These are phyloP conservation scores for Tapirus terrestris DNA, from an alignment of 2,113 vertebrate species.

Conservation along the genomic window DNA sequence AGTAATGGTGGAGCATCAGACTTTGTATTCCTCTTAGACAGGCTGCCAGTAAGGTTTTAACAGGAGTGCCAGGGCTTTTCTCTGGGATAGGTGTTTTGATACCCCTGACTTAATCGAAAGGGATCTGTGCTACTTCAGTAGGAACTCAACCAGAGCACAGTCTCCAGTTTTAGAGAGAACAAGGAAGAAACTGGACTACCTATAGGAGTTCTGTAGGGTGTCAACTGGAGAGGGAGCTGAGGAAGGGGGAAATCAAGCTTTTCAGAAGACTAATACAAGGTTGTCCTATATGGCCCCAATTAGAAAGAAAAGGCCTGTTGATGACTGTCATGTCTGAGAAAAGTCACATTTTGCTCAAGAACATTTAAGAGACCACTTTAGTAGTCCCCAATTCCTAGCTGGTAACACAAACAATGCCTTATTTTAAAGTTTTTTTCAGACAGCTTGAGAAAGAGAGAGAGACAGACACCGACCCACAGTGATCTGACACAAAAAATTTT, in stretches of 20 bases:
- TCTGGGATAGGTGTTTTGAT: background rate
- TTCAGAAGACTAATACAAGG: background rate
- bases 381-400: background rate
- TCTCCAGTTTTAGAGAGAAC: background rate
- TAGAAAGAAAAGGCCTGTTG: background rate
- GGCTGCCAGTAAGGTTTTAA: background rate
- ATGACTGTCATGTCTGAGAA: background rate
- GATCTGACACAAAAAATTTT: background rate
- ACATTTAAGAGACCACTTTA: constrained; percentile 1
- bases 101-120: background rate
- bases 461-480: background rate
- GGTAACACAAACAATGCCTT: background rate
- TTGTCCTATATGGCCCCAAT: background rate
- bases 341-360: background rate
- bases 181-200: background rate
- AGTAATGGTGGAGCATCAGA: background rate
- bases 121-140: background rate
- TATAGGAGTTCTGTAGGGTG: background rate
- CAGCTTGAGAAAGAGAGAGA: background rate
- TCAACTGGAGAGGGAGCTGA: background rate
- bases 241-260: background rate
- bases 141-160: background rate
- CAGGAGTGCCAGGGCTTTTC: background rate
- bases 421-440: constrained; percentile 36
- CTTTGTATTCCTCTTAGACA: background rate